Base-by-base conservation (phyloP, 2,888 invertebrate genomes). In the Drosophila mulleri region DNA sequence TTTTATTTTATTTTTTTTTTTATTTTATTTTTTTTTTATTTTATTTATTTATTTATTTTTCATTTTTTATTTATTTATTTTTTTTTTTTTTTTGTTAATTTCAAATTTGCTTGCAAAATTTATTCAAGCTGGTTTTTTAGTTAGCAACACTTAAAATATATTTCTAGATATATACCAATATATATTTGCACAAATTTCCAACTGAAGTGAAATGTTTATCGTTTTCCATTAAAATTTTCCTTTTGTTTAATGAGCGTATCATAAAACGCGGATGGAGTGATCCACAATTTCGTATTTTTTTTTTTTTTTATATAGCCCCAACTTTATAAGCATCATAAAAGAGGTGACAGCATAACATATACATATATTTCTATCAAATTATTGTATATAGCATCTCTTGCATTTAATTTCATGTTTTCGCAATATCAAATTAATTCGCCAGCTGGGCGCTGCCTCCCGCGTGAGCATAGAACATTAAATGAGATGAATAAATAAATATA, bases 291-390 rank as follows among this genome's bases (percentile, higher is more conserved):
- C 29, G 3, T 3, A 20, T 3, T 7, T 29, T 1, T 9, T 29
- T 59, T 65, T 65, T 68, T 52, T 59, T 65, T 65, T 68, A 47
- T 23, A 77, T 57, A 41, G n/a, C 53, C 9, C 1, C 52, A 67
- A 71, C 58, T 82, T 87, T 89, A 85, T 82, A 80, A 71, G 80
- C 69, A 44, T 42, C 72, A 87, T 84, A 88, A 84, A 89, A 72
- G 57, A 63, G 65, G 47, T 47, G 45, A 35, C 23, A 56, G 3
- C 5, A 11, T 44, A 18, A 52, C 52, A 63, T 44, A 56, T 44
- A 56, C 39, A 48, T 52, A 44, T 35, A 18, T 48, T 32, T 14
- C 41, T 20, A 5, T 29, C 23, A 7, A 29, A 48, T 48, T 32
- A 50, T 50, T 12, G 42, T 23, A 47, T 41, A 39, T 44, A 18